Base-by-base conservation (phyloP, 92 coral and sea anemone genomes). In the Bergia sp. region DNA sequence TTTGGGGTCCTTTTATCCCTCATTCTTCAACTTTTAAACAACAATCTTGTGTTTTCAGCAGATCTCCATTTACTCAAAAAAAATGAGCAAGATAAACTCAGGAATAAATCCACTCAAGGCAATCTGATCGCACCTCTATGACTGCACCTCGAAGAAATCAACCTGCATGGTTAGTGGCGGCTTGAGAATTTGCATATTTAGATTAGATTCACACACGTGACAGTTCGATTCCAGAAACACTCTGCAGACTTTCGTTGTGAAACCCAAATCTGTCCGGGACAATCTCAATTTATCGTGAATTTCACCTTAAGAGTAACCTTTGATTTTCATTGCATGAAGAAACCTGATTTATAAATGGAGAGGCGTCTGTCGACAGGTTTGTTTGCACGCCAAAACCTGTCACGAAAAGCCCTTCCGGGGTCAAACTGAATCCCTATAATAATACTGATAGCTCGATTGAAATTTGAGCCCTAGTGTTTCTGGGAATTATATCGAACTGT, bases 1-100 rank as follows among this genome's bases (percentile, higher is more conserved):
- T 84, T 84, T 7, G 64, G 55, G 58, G 39, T 50, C 7, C 87
- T 44, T 45, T 84, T 84, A 71, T 84, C 87, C 66, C 67, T 84
- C 87, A 84, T 84, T 15, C 12, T 84, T 47, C 23, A 10, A 71
- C 3, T 7, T 57, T 37, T n/a, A 16, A 29, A 45, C 67, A 37
- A 80, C 7, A 80, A 38, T 73, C 29, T 55, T 36, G 49, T 38
- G 23, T 3, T 37, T 36, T 40, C 72, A 80, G 49, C 67, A 13
- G 71, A 12, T 80, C 71, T 80, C 85, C 85, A 80, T 80, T 57
- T 12, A 53, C 39, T 3, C 9, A 11, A 13, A 39, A 37, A 15
- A 21, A 37, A 47, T 47, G 9, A 13, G 36, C 12, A 23, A 4
- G 45, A 55, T 57, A 16, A 55, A 53, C 41, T 80, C 47, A n/a